Evolutionary conservation across 2,113 vertebrate species (phyloP).

Genomic region (Dendropsophus ebraccatus): DNA sequence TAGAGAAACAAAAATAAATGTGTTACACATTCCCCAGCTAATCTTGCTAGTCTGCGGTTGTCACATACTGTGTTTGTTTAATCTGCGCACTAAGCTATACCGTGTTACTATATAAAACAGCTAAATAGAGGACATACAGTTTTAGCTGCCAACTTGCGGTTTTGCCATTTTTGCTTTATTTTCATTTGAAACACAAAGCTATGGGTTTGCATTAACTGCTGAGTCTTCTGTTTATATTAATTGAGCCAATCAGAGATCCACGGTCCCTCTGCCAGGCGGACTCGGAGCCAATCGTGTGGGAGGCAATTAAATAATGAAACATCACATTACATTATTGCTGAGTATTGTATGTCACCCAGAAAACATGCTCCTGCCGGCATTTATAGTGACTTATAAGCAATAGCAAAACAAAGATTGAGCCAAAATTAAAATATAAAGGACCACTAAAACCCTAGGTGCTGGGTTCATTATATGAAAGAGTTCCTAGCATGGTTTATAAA

Average conservation of each 20-base stretch:
- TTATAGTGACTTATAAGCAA: slow-evolving; percentile 13
- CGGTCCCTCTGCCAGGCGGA: background rate
- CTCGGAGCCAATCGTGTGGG: slow-evolving; percentile 42
- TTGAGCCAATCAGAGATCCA: slow-evolving; percentile 20
- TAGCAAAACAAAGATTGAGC: slow-evolving; percentile 4
- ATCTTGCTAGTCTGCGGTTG: slow-evolving; percentile 58
- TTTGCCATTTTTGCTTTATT: slow-evolving; percentile 42
- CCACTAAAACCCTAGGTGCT: slow-evolving; percentile 14
- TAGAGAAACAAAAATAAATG: slow-evolving; percentile 60
- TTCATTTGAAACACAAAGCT: slow-evolving; percentile 44
- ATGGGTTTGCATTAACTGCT: slow-evolving; percentile 37
- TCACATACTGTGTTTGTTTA: slow-evolving; percentile 58
- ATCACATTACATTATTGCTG: slow-evolving; percentile 45
- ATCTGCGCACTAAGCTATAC: slow-evolving; percentile 54
- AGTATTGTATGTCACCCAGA: slow-evolving; percentile 44
- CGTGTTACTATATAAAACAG: slow-evolving; percentile 57
- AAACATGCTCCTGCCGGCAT: slow-evolving; percentile 41
- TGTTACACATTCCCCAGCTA: slow-evolving; percentile 58
- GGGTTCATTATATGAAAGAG: slow-evolving; percentile 10
- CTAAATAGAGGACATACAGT: slow-evolving; percentile 52
- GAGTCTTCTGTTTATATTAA: slow-evolving; percentile 45
- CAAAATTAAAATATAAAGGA: background rate
- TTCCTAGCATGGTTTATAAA: background rate
- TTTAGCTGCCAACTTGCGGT: slow-evolving; percentile 45
- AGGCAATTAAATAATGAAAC: slow-evolving; percentile 46